Conservation (phyloP, 37 sponge, comb jelly and placozoan genomes). For the Hormiphora californensis region DNA sequence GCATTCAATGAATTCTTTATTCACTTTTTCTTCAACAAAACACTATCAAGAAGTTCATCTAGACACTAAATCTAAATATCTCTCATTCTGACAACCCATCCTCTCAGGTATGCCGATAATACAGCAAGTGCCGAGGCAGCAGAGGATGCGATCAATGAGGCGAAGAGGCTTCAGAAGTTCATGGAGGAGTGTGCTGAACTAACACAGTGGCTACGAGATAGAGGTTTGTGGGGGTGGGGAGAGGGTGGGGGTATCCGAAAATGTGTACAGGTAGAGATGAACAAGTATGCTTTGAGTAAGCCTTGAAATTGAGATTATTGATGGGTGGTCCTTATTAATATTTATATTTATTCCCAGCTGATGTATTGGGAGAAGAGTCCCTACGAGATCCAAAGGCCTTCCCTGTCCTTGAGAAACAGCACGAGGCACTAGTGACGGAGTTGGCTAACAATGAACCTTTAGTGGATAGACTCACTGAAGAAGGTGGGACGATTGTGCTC, state of each 20-base stretch:
- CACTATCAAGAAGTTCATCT: no score
- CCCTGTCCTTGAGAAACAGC: background rate
- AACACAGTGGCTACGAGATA: background rate
- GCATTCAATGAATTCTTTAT: no score
- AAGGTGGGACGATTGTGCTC: background rate
- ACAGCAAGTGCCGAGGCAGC: background rate
- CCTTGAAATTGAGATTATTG: no score
- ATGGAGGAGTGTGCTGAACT: background rate
- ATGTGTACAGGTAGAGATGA: no score
- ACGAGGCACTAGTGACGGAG: background rate
- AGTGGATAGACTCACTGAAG: background rate
- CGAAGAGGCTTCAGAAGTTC: background rate
- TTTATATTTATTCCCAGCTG: conserved; percentile 4
- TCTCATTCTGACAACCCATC: background rate
- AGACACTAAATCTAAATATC: background rate
- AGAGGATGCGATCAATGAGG: background rate
- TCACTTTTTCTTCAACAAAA: no score
- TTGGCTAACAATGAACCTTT: background rate
- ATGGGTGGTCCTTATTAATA: no score
- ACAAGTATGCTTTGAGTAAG: no score
- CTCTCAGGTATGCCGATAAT: background rate
- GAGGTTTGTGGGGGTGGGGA: no score
- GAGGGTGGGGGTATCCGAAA: no score
- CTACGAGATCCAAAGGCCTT: background rate
- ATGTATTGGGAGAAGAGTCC: background rate